Evolutionary conservation across 2,888 invertebrate species (phyloP).

Genomic region (Keiferia lycopersicella): DNA sequence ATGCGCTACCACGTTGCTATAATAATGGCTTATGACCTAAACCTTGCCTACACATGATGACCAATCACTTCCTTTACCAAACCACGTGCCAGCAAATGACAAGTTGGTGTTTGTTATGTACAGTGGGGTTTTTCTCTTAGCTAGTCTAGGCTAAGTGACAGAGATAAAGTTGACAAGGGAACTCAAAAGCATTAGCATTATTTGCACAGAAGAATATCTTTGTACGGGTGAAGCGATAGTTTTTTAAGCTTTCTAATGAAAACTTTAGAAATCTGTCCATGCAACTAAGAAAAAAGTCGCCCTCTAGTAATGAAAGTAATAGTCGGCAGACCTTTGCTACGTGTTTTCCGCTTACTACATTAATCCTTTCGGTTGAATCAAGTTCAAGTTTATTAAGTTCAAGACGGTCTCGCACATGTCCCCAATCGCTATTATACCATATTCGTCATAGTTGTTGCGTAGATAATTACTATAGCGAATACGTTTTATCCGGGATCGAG

Average conservation of each 20-base stretch:
- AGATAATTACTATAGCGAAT: background rate
- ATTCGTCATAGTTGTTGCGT: conserved; percentile 3
- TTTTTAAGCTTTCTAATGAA: no score
- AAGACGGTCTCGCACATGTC: background rate
- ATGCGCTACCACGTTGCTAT: background rate
- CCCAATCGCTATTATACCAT: background rate
- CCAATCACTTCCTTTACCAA: background rate
- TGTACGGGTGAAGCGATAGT: no score
- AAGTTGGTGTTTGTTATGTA: background rate
- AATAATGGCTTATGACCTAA: conserved; percentile 8
- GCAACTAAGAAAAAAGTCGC: no score
- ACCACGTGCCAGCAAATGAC: background rate
- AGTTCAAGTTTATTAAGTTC: background rate
- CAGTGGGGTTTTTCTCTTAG: background rate
- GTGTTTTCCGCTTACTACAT: no score
- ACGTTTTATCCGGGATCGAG: conserved; percentile 6
- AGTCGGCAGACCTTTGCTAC: no score
- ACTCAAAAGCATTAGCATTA: no score
- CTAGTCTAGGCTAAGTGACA: background rate
- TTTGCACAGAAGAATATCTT: no score
- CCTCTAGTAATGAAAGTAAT: no score
- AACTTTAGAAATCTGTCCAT: no score
- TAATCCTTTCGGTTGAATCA: no score
- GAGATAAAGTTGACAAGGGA: background rate
- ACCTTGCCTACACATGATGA: background rate